These are phyloP conservation scores for Torymus aiolomorphi DNA, from an alignment of 2,888 invertebrate genomes.

Conservation along the genomic window DNA sequence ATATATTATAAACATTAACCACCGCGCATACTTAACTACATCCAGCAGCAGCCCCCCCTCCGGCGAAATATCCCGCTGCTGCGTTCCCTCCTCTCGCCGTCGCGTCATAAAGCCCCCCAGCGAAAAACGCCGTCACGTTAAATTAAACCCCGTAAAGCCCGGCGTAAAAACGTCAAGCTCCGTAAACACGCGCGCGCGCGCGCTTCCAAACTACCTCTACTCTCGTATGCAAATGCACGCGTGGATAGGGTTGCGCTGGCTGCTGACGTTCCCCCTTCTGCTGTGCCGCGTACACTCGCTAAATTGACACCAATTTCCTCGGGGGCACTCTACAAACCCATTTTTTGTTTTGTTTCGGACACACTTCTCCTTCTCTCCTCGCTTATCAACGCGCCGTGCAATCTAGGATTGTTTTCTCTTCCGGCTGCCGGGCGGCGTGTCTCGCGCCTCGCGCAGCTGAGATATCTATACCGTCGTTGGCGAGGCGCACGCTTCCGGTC, in stretches of 20 bases:
- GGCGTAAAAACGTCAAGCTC: conserved; percentile 21
- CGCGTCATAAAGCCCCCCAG: background rate
- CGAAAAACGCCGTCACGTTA: background rate
- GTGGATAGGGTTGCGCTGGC: background rate
- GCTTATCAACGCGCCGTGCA: conserved; percentile 15
- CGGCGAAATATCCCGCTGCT: no score
- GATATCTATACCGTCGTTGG: no score
- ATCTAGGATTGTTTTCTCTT: conserved; percentile 44
- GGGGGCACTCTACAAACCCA: background rate
- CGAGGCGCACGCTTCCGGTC: no score
- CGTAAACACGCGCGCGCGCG: background rate
- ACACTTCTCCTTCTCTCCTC: background rate
- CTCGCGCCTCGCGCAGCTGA: conserved; percentile 17
- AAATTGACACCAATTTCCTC: conserved; percentile 38
- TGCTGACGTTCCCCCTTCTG: background rate
- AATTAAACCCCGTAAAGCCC: no score
- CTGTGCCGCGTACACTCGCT: background rate
- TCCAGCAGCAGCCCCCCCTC: no score
- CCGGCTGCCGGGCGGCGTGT: background rate
- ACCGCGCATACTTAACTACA: no score
- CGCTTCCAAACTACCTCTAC: background rate
- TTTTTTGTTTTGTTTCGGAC: background rate
- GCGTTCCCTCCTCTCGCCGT: background rate
- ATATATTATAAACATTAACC: no score
- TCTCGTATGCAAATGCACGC: conserved; percentile 8